Evolutionary conservation across 2,888 invertebrate species (phyloP).

Genomic region (Drosophila austrosaltans): DNA sequence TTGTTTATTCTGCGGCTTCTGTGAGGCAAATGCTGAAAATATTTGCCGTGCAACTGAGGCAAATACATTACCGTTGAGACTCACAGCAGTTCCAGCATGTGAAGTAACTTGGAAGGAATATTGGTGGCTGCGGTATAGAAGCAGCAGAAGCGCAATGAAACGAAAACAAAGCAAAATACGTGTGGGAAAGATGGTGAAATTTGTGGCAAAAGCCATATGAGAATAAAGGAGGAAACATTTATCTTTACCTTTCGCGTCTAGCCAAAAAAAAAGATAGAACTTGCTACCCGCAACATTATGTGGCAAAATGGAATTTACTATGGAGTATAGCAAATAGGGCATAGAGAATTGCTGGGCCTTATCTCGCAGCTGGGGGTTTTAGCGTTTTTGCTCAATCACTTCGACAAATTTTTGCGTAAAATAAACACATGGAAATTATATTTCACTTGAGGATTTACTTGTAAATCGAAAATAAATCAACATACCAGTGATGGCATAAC

Average conservation of each 20-base stretch:
- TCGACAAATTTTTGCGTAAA: conserved; percentile 59
- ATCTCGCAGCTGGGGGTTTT: conserved; percentile 16
- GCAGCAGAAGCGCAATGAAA: conserved; percentile 26
- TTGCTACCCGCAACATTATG: conserved; percentile 11
- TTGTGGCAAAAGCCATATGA: conserved; percentile 12
- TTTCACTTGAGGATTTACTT: conserved; percentile 69
- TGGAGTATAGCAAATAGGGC: background rate
- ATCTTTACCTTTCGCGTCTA: conserved; percentile 33
- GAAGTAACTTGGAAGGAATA: background rate
- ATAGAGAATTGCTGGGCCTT: background rate
- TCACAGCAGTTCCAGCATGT: background rate
- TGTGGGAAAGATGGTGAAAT: conserved; percentile 10
- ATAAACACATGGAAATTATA: conserved; percentile 74
- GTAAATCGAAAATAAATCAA: conserved; percentile 75
- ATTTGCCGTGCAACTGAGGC: conserved; percentile 72
- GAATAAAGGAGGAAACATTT: conserved; percentile 27
- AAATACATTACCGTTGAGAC: conserved; percentile 69
- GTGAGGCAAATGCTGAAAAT: conserved; percentile 60
- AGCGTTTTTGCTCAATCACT: conserved; percentile 51
- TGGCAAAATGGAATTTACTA: conserved; percentile 29
- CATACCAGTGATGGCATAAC: conserved; percentile 38
- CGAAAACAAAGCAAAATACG: conserved; percentile 36
- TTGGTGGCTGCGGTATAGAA: conserved; percentile 23
- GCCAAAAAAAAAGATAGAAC: background rate
- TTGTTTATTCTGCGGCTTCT: conserved; percentile 74